Percentiles rank a stretch among this genome's conserved stretches.
Conservation (phyloP, 2,113 vertebrate genomes). For the Lates calcarifer region DNA sequence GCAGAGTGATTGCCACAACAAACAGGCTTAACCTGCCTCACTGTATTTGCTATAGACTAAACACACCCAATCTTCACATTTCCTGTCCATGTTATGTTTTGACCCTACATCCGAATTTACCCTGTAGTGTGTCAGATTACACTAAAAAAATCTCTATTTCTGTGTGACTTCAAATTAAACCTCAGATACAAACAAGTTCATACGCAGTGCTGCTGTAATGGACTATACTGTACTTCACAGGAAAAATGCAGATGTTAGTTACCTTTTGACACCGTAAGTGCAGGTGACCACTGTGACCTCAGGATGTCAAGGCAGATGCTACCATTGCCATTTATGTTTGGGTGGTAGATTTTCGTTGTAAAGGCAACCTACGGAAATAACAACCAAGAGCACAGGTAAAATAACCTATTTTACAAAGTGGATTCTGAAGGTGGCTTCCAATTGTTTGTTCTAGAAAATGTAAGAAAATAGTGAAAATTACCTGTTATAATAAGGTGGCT, state of each 20-base stretch:
- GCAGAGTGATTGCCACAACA: neutral
- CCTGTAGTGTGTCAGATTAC: neutral
- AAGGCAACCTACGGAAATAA: conserved; percentile 89
- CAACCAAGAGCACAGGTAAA: conserved; percentile 22
- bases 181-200: neutral
- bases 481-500: neutral
- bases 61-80: neutral
- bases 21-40: neutral
- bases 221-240: neutral
- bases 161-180: neutral
- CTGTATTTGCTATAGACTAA: neutral
- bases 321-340: conserved; percentile 97
- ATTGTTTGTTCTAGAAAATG: neutral
- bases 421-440: neutral
- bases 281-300: conserved; percentile 96
- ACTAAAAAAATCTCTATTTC: neutral
- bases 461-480: neutral
- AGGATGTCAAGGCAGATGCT: conserved; percentile 98
- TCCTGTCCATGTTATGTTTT: neutral
- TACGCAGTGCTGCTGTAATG: neutral
- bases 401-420: neutral
- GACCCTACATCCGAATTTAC: neutral
- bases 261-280: conserved; percentile 98
- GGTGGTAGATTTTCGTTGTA: conserved; percentile 97
- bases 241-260: conserved; percentile 8